Percentiles rank a stretch among this genome's conserved stretches.
Evolutionary conservation across 2,113 vertebrate species (phyloP).

Genomic region (Dromiciops gliroides): DNA sequence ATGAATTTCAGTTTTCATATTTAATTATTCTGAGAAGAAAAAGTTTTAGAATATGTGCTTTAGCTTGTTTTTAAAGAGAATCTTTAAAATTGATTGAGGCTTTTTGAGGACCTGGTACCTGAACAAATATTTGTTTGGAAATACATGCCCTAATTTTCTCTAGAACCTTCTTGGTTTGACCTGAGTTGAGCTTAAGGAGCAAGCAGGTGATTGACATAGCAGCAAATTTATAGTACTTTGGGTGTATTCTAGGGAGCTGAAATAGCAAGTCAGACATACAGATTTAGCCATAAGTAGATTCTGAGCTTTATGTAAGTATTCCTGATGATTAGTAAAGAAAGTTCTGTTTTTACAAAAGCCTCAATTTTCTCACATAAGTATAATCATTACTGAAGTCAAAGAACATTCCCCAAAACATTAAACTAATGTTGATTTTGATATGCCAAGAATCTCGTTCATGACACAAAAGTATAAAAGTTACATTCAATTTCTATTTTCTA

Average conservation of each 20-base stretch:
- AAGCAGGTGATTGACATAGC: not conserved
- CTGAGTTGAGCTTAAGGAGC: not conserved
- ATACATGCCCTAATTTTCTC: not conserved
- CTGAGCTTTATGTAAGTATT: not conserved
- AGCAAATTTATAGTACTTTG: not conserved
- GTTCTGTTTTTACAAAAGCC: not conserved
- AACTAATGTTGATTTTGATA: not conserved
- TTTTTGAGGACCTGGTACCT: not conserved
- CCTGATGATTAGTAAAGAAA: not conserved
- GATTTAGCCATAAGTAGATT: not conserved
- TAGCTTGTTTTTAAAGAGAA: conserved; percentile 6
- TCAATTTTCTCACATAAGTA: not conserved
- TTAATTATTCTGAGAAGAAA: not conserved
- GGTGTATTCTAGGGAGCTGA: not conserved
- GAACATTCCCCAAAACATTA: not conserved
- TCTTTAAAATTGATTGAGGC: not conserved
- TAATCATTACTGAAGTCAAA: not conserved
- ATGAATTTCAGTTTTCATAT: conserved; percentile 33
- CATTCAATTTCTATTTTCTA: not conserved
- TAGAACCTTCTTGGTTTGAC: not conserved
- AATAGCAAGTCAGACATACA: not conserved
- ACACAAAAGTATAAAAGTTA: not conserved
- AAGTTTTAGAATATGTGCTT: not conserved
- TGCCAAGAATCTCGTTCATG: not conserved
- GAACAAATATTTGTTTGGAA: conserved; percentile 5